Evolutionary conservation across 2,113 vertebrate species (phyloP), one percentile per base, ranked within the genome.

Genomic region (Anseranas semipalmata): DNA sequence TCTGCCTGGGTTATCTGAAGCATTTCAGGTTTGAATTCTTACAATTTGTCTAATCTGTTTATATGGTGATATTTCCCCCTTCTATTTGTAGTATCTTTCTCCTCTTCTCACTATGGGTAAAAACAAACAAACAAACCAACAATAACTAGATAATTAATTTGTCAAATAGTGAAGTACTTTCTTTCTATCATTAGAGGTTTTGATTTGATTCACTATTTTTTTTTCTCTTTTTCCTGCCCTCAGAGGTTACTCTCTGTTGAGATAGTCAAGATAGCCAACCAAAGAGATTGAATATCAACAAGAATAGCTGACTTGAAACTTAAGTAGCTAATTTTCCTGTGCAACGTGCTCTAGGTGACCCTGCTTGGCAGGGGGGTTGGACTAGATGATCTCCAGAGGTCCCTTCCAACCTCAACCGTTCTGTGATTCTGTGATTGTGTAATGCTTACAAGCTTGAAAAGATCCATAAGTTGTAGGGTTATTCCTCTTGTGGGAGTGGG

Each of bases 1-100:
- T 94, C 76, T 35, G 65, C 53, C 48, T 85, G 79, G 50, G 5
- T 85, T 93, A 89, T 74, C 60, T 65, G 71, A 91, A 95, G 48
- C 55, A 28, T 92, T 92, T 74, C 45, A 72, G 37, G 60, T 79
- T 73, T 91, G 66, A 96, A 67, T 52, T 90, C 82, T 92, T 95
- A 72, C 15, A 55, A 22, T 89, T 90, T 91, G 30, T 74, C 39
- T 48, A 41, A 77, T 85, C 50, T 78, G 17, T 71, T 85, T 94
- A 75, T 89, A 85, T 92, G 22, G 4, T 24, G 19, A 30, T 75
- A 67, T 94, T 91, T 85, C 55, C 16, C 18, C 6, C 6, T 8
- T 83, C 25, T 74, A 5, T 78, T 91, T 82, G 25, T 71, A 77
- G 37, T 56, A 74, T 63, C 62, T 79, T 88, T 27, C 53, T 91